Percentiles rank a stretch among this genome's conserved stretches.
These are phyloP conservation scores for Sarcophaga caerulescens DNA, from an alignment of 2,888 invertebrate species.

Conservation along the genomic window DNA sequence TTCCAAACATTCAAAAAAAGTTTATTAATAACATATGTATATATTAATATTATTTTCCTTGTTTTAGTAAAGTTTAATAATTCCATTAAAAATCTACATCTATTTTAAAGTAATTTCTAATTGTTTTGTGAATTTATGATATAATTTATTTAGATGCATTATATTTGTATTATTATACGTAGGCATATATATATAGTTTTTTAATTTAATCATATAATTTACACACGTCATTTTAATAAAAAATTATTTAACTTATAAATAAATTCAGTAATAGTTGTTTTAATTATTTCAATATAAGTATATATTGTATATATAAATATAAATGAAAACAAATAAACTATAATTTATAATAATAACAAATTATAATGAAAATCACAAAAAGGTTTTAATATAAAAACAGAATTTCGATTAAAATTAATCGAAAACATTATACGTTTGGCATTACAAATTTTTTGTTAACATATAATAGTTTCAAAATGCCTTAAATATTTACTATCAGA, in stretches of 20 bases:
- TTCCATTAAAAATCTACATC: not conserved
- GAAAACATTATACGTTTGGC: no score
- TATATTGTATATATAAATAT: not conserved
- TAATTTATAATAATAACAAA: no score
- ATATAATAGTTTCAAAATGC: not conserved
- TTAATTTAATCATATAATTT: not conserved
- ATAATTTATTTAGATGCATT: not conserved
- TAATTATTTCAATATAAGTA: not conserved
- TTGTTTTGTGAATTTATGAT: not conserved
- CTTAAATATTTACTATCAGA: not conserved
- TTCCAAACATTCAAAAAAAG: conserved; percentile 4
- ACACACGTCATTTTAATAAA: not conserved
- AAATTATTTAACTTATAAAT: not conserved
- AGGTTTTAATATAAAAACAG: no score
- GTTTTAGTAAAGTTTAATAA: no score
- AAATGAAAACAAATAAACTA: not conserved
- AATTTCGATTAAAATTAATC: no score
- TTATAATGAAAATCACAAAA: no score
- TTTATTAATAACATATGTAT: no score
- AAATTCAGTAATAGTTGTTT: not conserved
- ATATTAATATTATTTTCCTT: not conserved
- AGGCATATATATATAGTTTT: not conserved
- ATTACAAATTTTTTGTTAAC: not conserved
- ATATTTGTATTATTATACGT: conserved; percentile 10
- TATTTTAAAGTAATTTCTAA: not conserved